Evolutionary conservation across 2,888 invertebrate species (phyloP), one percentile per base, ranked within the genome.

Genomic region (Drosophila borborema): DNA sequence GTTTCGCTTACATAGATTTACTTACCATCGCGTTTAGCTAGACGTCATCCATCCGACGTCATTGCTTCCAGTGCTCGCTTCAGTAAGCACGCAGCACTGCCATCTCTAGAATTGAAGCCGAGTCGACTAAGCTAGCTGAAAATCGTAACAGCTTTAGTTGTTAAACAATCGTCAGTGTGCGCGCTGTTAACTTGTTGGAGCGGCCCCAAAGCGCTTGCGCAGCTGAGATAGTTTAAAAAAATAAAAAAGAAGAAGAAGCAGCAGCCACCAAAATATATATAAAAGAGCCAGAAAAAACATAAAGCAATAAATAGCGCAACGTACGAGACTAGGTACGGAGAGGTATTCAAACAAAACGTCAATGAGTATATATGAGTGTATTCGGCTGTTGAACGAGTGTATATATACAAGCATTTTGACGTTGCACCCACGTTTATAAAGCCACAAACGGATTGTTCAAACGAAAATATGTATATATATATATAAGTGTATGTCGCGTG

Each of bases 121-220:
- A 49, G 31, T 23, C 46, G 36, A 55, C 46, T 31, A 61, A 69
- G 59, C 64, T 59, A 60, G 48, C 72, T 43, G 58, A 63, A 62
- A 79, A 68, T 68, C 82, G 79, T 72, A 56, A 63, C 63, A 67
- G 62, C 59, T 69, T 82, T 64, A 85, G 85, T 85, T 88, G 88
- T 71, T 75, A 63, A 86, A 72, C 86, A 86, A 88, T 74, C 85
- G 90, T 75, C 83, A 80, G 73, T 73, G 73, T 73, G 90, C 65
- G 86, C 72, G 74, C 70, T 80, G 89, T 80, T 75, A 49, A 55
- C 63, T 77, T 49, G 61, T 67, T 53, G 60, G 38, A 53, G 55
- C 34, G 62, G 38, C 45, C 60, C 31, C 53, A 56, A 56, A 49
- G 64, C 64, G 64, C 53, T 20, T 63, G 72, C 66, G 65, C 61